A percentile compares a stretch with the other conserved stretches of the same genome.
Evolutionary conservation across 2,113 vertebrate genomes (phyloP).

Genomic region (Paraplagusia blochii): DNA sequence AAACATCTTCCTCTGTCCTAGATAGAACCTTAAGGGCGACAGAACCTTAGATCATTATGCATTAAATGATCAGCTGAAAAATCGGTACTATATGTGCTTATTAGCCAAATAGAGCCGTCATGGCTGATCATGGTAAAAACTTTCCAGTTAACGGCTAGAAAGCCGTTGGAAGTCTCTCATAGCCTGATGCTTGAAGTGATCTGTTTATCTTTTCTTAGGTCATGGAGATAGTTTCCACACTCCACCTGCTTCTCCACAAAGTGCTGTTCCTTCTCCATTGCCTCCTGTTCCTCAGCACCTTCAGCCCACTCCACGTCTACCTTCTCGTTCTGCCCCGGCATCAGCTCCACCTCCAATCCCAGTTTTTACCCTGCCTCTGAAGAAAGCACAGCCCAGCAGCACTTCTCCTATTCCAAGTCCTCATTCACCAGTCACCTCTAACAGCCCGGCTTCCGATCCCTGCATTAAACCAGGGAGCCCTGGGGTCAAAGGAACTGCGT

Average conservation of each 20-base stretch:
- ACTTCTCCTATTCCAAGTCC: slow-evolving; percentile 34
- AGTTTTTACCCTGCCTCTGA: slow-evolving; percentile 4
- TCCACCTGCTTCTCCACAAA: slow-evolving; percentile 62
- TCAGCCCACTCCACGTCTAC: slow-evolving; percentile 13
- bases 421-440: slow-evolving; percentile 17
- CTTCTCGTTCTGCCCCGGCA: slow-evolving; percentile 14
- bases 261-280: slow-evolving; percentile 12
- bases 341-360: slow-evolving; percentile 32
- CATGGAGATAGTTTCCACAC: slow-evolving; percentile 66
- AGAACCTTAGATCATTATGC: too few species aligned
- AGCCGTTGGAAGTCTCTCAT: too few species aligned
- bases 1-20: too few species aligned
- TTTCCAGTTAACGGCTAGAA: too few species aligned
- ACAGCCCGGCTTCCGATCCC: slow-evolving; percentile 12
- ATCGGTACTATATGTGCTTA: too few species aligned
- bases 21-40: too few species aligned
- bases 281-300: slow-evolving; percentile 8
- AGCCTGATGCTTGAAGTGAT: neutral
- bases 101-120: too few species aligned
- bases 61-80: too few species aligned
- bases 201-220: slow-evolving; percentile 34
- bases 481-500: slow-evolving; percentile 17
- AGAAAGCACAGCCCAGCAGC: slow-evolving; percentile 25
- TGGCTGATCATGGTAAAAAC: too few species aligned
- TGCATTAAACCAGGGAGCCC: slow-evolving; percentile 21